Evolutionary conservation across 1,140 invertebrate species (phyloP).

Genomic region (Heterodera schachtii): DNA sequence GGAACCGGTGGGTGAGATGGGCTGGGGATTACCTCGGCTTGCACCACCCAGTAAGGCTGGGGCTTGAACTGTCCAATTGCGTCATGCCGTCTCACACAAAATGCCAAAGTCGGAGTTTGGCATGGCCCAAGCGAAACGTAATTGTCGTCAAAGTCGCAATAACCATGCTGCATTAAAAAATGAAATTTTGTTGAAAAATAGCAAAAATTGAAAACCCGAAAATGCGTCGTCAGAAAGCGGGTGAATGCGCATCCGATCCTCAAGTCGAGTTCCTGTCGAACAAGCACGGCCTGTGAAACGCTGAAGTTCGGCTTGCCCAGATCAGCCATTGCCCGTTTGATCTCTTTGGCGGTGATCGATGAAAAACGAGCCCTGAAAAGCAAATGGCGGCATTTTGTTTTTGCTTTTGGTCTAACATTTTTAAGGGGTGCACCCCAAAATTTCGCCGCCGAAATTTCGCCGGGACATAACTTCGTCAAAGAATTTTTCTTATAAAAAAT

Average conservation of each 20-base stretch:
- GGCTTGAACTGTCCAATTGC: slow-evolving; percentile 97
- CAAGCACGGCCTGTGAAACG: slow-evolving; percentile 94
- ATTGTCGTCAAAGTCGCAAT: slow-evolving; percentile 69
- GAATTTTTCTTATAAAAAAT: too few relatives aligned
- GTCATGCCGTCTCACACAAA: slow-evolving; percentile 97
- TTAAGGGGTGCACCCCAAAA: too few relatives aligned
- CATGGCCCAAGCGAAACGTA: slow-evolving; percentile 98
- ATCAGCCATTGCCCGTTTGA: slow-evolving; percentile 87
- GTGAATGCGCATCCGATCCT: slow-evolving; percentile 99
- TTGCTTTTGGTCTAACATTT: too few relatives aligned
- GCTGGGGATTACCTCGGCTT: background rate
- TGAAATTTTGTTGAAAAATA: background rate
- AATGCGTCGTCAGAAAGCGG: slow-evolving; percentile 94
- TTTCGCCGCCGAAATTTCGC: too few relatives aligned
- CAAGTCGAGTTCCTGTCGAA: slow-evolving; percentile 92
- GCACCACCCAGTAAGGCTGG: slow-evolving; percentile 86
- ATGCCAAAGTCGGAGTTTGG: slow-evolving; percentile 96
- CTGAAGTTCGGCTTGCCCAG: slow-evolving; percentile 90
- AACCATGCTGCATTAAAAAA: background rate
- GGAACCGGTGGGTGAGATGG: too few relatives aligned
- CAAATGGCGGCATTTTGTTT: too few relatives aligned
- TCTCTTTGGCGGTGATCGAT: slow-evolving; percentile 95
- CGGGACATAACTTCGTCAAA: too few relatives aligned
- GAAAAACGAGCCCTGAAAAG: slow-evolving; percentile 92
- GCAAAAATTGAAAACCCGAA: slow-evolving; percentile 51